phyloP scores from a whole-genome alignment of 2,888 invertebrate genomes.

The Campoletis raptor region DNA sequence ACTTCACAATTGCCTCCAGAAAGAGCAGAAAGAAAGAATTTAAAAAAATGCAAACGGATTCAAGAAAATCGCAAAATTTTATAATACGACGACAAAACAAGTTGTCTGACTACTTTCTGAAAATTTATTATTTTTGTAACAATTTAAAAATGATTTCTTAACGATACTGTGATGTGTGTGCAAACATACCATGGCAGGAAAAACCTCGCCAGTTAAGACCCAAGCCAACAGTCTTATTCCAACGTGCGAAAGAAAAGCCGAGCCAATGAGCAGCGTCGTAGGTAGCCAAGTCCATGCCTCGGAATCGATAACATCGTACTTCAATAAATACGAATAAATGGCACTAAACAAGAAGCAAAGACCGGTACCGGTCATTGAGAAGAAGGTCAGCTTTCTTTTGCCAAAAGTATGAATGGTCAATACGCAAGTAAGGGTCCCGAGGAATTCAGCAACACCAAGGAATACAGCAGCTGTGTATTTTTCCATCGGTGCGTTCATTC shows the following conservation, averaged over 20 bases:
- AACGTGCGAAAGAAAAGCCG: conserved; percentile 90
- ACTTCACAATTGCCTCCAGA: too few species aligned
- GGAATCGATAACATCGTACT: conserved; percentile 60
- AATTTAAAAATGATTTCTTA: too few species aligned
- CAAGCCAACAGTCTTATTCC: conserved; percentile 91
- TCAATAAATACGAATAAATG: conserved; percentile 85
- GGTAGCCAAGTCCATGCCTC: conserved; percentile 88
- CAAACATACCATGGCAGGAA: conserved; percentile 76
- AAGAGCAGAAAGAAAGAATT: too few species aligned
- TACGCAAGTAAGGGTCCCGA: conserved; percentile 89
- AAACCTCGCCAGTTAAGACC: conserved; percentile 92
- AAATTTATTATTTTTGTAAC: too few species aligned
- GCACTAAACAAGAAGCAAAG: conserved; percentile 88
- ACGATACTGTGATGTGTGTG: too few species aligned
- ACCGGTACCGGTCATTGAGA: conserved; percentile 89
- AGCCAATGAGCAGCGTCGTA: conserved; percentile 87
- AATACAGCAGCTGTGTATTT: conserved; percentile 91
- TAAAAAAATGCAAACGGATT: too few species aligned
- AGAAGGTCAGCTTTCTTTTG: conserved; percentile 89
- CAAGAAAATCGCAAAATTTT: too few species aligned
- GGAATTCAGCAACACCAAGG: conserved; percentile 89
- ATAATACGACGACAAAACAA: too few species aligned
- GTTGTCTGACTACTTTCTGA: too few species aligned
- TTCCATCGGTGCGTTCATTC: conserved; percentile 90
- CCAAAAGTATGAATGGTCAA: conserved; percentile 90